Percentiles rank a stretch among this genome's conserved stretches.
Conservation (phyloP, 2,888 invertebrate genomes). For the Epicampocera succincta region DNA sequence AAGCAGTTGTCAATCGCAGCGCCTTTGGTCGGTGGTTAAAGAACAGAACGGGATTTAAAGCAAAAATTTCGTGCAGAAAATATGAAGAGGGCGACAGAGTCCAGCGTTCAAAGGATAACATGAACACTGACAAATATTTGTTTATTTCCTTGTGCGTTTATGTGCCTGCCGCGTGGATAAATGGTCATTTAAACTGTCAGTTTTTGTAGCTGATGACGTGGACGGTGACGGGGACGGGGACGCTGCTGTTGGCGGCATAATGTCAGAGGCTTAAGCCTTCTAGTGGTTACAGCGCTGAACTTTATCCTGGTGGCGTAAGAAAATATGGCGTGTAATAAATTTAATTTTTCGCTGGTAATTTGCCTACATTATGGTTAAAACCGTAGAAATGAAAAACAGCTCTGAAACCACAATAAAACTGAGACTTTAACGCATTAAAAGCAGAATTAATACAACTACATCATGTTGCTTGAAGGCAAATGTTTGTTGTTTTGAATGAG, state of each 20-base stretch:
- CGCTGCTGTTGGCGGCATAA: constrained; percentile 9
- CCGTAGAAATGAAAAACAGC: constrained; percentile 12
- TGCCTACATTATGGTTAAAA: constrained; percentile 61
- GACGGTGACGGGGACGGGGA: background rate
- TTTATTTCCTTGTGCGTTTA: constrained; percentile 30
- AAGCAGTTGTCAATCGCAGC: background rate
- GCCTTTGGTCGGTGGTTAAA: background rate
- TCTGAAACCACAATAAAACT: constrained; percentile 24
- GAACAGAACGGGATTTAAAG: constrained; percentile 3
- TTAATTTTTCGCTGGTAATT: constrained; percentile 60
- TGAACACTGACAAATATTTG: constrained; percentile 43
- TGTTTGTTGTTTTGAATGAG: constrained; percentile 5
- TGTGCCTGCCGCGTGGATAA: constrained; percentile 46
- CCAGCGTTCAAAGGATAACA: constrained; percentile 12
- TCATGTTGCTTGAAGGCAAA: background rate
- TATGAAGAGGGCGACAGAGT: background rate
- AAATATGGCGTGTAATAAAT: constrained; percentile 60
- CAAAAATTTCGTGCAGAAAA: background rate
- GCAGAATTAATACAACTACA: background rate
- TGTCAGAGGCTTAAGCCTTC: constrained; percentile 3
- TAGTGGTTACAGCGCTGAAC: constrained; percentile 21
- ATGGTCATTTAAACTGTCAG: constrained; percentile 59
- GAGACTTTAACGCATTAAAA: constrained; percentile 21
- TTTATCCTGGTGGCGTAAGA: constrained; percentile 50
- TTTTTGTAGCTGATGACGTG: constrained; percentile 36